phyloP scores from a whole-genome alignment of 1,140 invertebrate genomes.

The Diachasmimorpha longicaudata region DNA sequence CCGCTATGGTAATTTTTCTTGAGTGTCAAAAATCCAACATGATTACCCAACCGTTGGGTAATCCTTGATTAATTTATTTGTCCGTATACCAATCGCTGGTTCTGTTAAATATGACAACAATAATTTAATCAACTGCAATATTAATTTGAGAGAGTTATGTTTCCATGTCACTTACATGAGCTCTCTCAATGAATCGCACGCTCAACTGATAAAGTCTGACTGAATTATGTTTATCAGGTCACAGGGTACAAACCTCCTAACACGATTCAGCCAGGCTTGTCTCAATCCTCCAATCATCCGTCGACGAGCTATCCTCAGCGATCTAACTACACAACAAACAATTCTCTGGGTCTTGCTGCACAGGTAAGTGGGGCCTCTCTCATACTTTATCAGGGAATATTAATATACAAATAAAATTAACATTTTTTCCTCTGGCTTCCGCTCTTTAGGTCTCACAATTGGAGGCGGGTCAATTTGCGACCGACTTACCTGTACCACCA shows the following conservation, averaged over 20 bases:
- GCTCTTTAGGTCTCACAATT: slow-evolving; percentile 38
- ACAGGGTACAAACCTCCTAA: slow-evolving; percentile 57
- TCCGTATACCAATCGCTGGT: no score
- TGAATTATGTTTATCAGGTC: slow-evolving; percentile 38
- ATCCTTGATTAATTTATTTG: no score
- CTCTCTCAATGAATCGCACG: neutral
- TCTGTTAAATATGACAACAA: no score
- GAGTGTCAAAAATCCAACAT: no score
- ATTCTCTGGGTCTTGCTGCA: slow-evolving; percentile 53
- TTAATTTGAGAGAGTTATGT: neutral
- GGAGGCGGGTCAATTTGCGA: slow-evolving; percentile 47
- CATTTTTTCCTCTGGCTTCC: neutral
- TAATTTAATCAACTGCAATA: no score
- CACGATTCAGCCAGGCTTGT: slow-evolving; percentile 47
- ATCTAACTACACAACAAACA: slow-evolving; percentile 48
- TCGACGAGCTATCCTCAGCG: slow-evolving; percentile 51
- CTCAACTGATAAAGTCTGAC: neutral
- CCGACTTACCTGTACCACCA: slow-evolving; percentile 41
- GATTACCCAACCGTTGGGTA: no score
- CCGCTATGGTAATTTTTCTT: no score
- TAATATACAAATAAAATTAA: neutral
- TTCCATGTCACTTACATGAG: neutral
- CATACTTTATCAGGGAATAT: neutral
- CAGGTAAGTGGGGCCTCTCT: slow-evolving; percentile 40
- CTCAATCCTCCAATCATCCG: slow-evolving; percentile 51